Conservation (phyloP, 2,113 vertebrate genomes). For the Heliornis fulica region DNA sequence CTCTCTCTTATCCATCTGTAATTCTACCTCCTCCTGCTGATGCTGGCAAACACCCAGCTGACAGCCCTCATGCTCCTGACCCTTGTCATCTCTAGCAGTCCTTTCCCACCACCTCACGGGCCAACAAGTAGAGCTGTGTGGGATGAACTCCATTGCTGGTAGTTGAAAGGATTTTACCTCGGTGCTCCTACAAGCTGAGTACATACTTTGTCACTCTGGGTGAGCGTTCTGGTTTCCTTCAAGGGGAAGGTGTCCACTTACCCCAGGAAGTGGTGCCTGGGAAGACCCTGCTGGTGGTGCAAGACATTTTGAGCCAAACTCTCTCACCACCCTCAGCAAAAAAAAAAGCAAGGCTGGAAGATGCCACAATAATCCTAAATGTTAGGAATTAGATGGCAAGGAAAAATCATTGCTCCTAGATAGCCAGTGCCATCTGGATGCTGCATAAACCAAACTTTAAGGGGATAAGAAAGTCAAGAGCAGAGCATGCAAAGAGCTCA, state of each 20-base stretch:
- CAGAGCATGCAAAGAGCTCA: neutral
- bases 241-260: rapidly evolving
- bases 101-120: neutral
- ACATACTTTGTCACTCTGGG: neutral
- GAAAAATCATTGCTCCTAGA: neutral
- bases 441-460: neutral
- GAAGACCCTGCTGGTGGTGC: neutral
- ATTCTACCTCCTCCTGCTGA: neutral
- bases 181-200: neutral
- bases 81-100: neutral
- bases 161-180: neutral
- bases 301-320: neutral
- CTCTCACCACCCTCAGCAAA: neutral
- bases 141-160: neutral
- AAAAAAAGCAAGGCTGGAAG: neutral
- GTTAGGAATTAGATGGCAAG: neutral
- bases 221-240: rapidly evolving
- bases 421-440: neutral
- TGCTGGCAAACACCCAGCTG: neutral
- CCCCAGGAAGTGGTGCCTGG: neutral
- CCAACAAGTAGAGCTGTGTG: neutral
- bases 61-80: neutral
- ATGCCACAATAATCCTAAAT: neutral
- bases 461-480: neutral
- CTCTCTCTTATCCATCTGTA: neutral